phyloP scores from a whole-genome alignment of 2,888 invertebrate genomes.

The Yponomeuta evonymella region DNA sequence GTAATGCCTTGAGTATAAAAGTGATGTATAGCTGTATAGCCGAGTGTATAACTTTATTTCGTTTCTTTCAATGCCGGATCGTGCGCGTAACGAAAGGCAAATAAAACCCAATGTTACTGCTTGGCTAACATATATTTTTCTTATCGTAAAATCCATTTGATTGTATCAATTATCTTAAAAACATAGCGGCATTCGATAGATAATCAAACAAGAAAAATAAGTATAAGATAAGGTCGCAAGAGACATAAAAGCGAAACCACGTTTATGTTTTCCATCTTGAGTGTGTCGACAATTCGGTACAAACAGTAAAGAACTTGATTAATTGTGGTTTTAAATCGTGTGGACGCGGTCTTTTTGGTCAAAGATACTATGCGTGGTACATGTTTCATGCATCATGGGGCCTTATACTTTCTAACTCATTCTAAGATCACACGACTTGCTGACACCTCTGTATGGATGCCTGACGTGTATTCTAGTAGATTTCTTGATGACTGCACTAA shows the following conservation, averaged over 20 bases:
- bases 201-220: too few species aligned
- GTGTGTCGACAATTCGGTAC: slow-evolving; percentile 19
- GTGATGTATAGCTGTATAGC: background rate
- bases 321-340: slow-evolving; percentile 37
- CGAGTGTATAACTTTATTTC: background rate
- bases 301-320: slow-evolving; percentile 49
- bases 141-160: background rate
- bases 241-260: slow-evolving; percentile 12
- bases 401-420: background rate
- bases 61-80: background rate
- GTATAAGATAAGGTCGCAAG: background rate
- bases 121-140: background rate
- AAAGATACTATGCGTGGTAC: slow-evolving; percentile 27
- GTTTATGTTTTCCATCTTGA: slow-evolving; percentile 2
- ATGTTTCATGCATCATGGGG: slow-evolving; percentile 31
- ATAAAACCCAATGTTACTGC: background rate
- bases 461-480: background rate
- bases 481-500: background rate
- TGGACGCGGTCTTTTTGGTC: slow-evolving; percentile 28
- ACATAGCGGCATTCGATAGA: background rate
- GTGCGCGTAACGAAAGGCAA: background rate
- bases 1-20: background rate
- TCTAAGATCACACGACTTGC: background rate
- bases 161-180: background rate
- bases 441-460: background rate